phyloP scores from a whole-genome alignment of 2,113 vertebrate species.

The Perca schrenkii region DNA sequence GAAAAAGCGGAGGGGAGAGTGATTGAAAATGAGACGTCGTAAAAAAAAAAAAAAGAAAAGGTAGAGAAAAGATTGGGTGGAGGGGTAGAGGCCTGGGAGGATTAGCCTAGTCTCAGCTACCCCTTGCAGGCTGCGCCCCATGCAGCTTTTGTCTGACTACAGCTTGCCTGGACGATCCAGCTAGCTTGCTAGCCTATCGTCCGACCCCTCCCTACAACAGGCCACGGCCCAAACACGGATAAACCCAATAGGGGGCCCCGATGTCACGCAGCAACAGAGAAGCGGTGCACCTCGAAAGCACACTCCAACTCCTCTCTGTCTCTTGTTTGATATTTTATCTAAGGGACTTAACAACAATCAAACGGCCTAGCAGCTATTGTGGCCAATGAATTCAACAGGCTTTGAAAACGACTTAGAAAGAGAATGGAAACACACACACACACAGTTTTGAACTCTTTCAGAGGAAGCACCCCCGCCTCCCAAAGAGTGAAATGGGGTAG shows the following conservation, averaged over 20 bases:
- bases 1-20: slow-evolving; percentile 15
- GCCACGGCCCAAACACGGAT: slow-evolving; percentile 64
- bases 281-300: slow-evolving; percentile 50
- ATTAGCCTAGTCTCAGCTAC: slow-evolving; percentile 57
- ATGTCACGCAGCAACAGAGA: slow-evolving; percentile 63
- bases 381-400: slow-evolving; percentile 71
- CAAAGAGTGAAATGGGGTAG: slow-evolving; percentile 68
- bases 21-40: slow-evolving; percentile 38
- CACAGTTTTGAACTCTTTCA: slow-evolving; percentile 71
- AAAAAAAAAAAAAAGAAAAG: neutral
- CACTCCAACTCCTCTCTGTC: slow-evolving; percentile 49
- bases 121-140: slow-evolving; percentile 58
- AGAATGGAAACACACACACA: slow-evolving; percentile 62
- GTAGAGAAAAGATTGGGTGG: slow-evolving; percentile 1
- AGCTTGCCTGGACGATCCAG: slow-evolving; percentile 69
- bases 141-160: slow-evolving; percentile 81
- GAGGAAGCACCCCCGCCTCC: slow-evolving; percentile 54
- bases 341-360: slow-evolving; percentile 79
- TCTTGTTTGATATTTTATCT: slow-evolving; percentile 83
- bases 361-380: slow-evolving; percentile 73
- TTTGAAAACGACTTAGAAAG: slow-evolving; percentile 77
- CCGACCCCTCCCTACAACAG: slow-evolving; percentile 35
- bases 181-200: slow-evolving; percentile 56
- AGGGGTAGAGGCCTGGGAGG: slow-evolving; percentile 26
- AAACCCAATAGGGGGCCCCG: slow-evolving; percentile 70